Percentiles rank a stretch among this genome's conserved stretches.
These are phyloP conservation scores for Petrophora chlorosata DNA, from an alignment of 2,888 invertebrate genomes.

Conservation along the genomic window DNA sequence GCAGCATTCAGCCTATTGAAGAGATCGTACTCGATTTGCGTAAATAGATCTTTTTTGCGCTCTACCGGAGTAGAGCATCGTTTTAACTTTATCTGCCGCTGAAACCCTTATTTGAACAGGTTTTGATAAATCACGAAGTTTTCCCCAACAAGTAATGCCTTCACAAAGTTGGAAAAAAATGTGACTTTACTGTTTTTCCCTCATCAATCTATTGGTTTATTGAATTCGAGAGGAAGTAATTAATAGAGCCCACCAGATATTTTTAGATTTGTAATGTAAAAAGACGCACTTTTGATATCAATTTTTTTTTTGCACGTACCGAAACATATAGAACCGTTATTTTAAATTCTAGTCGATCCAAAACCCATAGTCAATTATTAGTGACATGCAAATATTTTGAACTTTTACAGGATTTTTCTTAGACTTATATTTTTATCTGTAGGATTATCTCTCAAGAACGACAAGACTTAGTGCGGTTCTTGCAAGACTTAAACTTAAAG, in stretches of 20 bases:
- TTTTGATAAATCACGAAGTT: conserved; percentile 66
- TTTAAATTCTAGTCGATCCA: no score
- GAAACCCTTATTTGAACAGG: conserved; percentile 52
- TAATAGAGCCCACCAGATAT: background rate
- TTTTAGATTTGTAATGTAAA: background rate
- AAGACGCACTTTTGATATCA: no score
- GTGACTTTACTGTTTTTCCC: conserved; percentile 51
- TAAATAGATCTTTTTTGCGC: conserved; percentile 19
- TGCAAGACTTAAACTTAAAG: conserved; percentile 29
- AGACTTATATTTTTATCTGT: background rate
- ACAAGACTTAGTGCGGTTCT: conserved; percentile 16
- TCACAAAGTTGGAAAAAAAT: conserved; percentile 52
- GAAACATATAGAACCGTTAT: no score
- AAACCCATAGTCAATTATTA: no score
- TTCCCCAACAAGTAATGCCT: conserved; percentile 51
- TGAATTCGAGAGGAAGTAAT: conserved; percentile 34
- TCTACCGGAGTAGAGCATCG: conserved; percentile 18
- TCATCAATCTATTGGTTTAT: conserved; percentile 61
- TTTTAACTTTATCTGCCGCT: conserved; percentile 46
- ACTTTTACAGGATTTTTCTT: background rate
- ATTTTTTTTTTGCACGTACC: no score
- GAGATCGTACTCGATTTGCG: conserved; percentile 11
- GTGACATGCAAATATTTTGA: no score
- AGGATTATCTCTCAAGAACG: conserved; percentile 8
- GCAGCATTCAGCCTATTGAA: conserved; percentile 8